These are phyloP conservation scores for Astropecten irregularis DNA, from an alignment of 53 echinoderm and acorn worm genomes.

Conservation along the genomic window DNA sequence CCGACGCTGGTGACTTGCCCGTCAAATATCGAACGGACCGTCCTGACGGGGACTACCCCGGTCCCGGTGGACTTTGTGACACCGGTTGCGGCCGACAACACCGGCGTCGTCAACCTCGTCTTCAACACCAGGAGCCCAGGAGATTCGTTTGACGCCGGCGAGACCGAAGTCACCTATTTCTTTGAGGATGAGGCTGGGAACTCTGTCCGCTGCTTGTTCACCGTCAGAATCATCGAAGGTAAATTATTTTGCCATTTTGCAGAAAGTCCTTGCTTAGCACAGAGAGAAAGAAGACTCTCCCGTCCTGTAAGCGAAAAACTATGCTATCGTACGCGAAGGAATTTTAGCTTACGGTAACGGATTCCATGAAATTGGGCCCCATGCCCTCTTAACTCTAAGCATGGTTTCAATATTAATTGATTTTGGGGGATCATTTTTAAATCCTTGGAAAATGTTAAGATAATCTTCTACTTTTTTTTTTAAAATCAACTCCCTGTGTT, in stretches of 20 bases:
- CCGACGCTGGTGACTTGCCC: constrained; percentile 70
- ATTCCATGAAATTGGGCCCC: too few species aligned
- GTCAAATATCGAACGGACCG: constrained; percentile 28
- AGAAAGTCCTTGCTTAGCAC: too few species aligned
- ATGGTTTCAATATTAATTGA: too few species aligned
- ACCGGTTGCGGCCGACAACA: constrained; percentile 56
- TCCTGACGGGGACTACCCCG: constrained; percentile 28
- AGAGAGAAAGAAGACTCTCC: too few species aligned
- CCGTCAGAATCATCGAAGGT: constrained; percentile 46
- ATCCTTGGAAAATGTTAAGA: too few species aligned
- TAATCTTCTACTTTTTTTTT: too few species aligned
- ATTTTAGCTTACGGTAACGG: too few species aligned
- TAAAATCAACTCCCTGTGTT: too few species aligned
- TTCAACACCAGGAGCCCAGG: constrained; percentile 40
- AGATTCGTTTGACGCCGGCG: constrained; percentile 54
- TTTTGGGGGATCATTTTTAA: too few species aligned
- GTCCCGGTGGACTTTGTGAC: constrained; percentile 12
- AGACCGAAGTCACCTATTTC: constrained; percentile 50
- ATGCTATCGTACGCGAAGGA: too few species aligned
- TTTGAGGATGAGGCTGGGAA: constrained; percentile 76
- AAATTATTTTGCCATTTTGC: not conserved
- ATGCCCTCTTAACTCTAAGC: too few species aligned
- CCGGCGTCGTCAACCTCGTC: constrained; percentile 27
- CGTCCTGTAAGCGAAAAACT: too few species aligned
- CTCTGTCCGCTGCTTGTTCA: constrained; percentile 55